phyloP scores from a whole-genome alignment of 2,888 invertebrate species.

The Cryptocheilus praepositus region DNA sequence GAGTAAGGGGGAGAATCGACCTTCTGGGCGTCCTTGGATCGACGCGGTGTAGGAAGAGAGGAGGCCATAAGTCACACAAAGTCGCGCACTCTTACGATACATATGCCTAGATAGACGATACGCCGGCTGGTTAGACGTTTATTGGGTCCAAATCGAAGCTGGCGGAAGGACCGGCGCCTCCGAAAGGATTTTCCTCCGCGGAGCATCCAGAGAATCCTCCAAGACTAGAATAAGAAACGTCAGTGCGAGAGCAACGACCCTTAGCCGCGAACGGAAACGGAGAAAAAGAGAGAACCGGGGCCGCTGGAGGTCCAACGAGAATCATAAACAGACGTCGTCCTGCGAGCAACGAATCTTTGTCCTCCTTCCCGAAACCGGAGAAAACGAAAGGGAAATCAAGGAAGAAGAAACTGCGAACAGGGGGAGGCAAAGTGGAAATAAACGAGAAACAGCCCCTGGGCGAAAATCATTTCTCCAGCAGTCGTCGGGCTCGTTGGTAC shows the following conservation, averaged over 20 bases:
- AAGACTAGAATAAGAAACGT: too few relatives aligned
- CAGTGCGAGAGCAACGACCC: not conserved
- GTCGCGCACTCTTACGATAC: slow-evolving; percentile 7
- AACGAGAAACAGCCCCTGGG: too few relatives aligned
- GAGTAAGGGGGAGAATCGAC: slow-evolving; percentile 24
- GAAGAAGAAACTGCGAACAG: too few relatives aligned
- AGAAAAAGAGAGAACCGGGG: slow-evolving; percentile 6
- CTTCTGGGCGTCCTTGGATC: slow-evolving; percentile 42
- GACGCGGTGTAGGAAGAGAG: slow-evolving; percentile 5
- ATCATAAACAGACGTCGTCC: slow-evolving; percentile 19
- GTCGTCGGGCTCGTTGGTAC: too few relatives aligned
- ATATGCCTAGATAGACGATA: slow-evolving; percentile 33
- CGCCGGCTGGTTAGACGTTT: slow-evolving; percentile 19
- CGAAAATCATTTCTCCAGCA: too few relatives aligned
- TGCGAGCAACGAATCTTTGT: slow-evolving; percentile 47
- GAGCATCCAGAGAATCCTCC: not conserved
- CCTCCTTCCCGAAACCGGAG: not conserved
- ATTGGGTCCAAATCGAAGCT: slow-evolving; percentile 10
- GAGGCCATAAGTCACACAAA: slow-evolving; percentile 20
- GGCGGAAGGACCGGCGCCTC: not conserved
- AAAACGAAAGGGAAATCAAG: too few relatives aligned
- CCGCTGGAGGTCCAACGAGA: not conserved
- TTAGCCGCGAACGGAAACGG: slow-evolving; percentile 4
- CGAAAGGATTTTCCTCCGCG: slow-evolving; percentile 4
- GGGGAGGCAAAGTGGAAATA: too few relatives aligned